phyloP scores from a whole-genome alignment of 2,113 vertebrate species.

The Lutjanus erythropterus region DNA sequence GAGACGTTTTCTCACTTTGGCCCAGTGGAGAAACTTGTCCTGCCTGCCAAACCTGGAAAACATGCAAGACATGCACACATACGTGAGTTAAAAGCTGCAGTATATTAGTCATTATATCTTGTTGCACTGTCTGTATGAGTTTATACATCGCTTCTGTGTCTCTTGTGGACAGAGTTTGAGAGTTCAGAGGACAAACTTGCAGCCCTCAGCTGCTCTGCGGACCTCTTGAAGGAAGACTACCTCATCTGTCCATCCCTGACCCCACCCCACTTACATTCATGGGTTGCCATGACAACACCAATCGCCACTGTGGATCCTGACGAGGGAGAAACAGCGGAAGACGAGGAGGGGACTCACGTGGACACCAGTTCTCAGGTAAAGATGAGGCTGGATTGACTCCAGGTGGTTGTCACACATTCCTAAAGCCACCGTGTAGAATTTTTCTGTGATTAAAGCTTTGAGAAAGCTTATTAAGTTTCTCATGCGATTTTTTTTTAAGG shows the following conservation, averaged over 20 bases:
- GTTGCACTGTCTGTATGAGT: background rate
- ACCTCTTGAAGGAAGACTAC: slow-evolving; percentile 74
- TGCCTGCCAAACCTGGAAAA: slow-evolving; percentile 80
- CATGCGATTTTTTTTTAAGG: too few relatives aligned
- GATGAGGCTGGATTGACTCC: background rate
- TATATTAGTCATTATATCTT: background rate
- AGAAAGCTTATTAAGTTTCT: too few relatives aligned
- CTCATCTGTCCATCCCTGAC: slow-evolving; percentile 84
- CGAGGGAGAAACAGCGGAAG: slow-evolving; percentile 20
- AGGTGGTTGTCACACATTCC: background rate
- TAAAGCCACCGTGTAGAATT: background rate
- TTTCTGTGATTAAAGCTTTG: too few relatives aligned
- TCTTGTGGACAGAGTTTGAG: slow-evolving; percentile 85
- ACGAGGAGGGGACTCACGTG: slow-evolving; percentile 18
- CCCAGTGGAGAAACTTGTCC: slow-evolving; percentile 80
- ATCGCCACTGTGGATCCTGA: background rate
- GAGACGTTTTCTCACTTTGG: slow-evolving; percentile 83
- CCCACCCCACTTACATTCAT: slow-evolving; percentile 85
- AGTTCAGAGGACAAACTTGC: slow-evolving; percentile 64
- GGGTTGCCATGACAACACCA: slow-evolving; percentile 68
- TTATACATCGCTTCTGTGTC: background rate
- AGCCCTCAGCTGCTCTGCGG: slow-evolving; percentile 76
- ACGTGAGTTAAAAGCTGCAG: slow-evolving; percentile 81
- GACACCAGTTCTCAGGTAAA: slow-evolving; percentile 32
- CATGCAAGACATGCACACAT: slow-evolving; percentile 84